Evolutionary conservation across 2,797 vertebrate species (phyloP).

Genomic region (Bradypus variegatus): DNA sequence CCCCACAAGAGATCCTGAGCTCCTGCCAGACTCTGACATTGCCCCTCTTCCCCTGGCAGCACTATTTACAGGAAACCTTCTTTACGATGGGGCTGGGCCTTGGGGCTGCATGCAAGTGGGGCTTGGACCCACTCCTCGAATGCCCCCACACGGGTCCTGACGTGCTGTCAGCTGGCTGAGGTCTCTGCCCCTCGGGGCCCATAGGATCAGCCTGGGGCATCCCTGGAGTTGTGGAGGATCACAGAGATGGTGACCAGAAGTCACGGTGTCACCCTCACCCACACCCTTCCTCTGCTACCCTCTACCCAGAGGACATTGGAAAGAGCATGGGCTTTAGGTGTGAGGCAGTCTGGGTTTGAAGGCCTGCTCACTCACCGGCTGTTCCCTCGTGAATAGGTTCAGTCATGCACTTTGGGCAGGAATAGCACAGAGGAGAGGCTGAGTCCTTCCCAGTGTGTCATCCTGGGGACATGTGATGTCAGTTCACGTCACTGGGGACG

Average conservation of each 20-base stretch:
- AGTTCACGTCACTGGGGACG: accelerated
- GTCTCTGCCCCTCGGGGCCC: not conserved
- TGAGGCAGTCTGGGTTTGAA: not conserved
- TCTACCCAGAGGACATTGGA: not conserved
- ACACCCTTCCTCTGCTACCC: too few species aligned
- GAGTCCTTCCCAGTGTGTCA: not conserved
- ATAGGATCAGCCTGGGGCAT: not conserved
- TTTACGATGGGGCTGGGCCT: constrained; percentile 71
- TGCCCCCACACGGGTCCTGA: not conserved
- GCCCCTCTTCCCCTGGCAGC: constrained; percentile 76
- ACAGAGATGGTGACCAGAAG: not conserved
- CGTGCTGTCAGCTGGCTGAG: not conserved
- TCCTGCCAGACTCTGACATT: constrained; percentile 70
- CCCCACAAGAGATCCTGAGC: constrained; percentile 75
- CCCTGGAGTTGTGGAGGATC: too few species aligned
- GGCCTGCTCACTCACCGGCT: accelerated
- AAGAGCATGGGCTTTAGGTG: not conserved
- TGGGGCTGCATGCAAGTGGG: not conserved
- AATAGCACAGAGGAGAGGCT: not conserved
- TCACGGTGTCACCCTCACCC: not conserved
- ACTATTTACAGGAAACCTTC: constrained; percentile 77
- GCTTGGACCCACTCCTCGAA: not conserved
- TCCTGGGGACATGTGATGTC: accelerated
- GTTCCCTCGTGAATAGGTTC: not conserved
- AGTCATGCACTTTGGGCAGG: not conserved